A percentile compares a stretch with the other conserved stretches of the same genome.
phyloP scores from a whole-genome alignment of 2,888 invertebrate species.

The Pantelozetes paolii region DNA sequence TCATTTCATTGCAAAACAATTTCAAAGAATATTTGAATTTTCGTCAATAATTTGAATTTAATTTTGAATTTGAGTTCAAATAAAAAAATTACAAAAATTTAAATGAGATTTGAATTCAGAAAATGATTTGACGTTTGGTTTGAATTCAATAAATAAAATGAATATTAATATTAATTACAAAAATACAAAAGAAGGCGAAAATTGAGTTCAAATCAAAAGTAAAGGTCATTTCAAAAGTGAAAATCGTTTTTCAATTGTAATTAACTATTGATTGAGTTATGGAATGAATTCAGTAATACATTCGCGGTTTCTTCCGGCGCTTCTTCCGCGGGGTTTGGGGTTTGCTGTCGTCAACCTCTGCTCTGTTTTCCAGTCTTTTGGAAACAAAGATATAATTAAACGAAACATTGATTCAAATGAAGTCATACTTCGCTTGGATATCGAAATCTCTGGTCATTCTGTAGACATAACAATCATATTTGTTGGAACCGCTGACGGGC shows the following conservation, averaged over 20 bases:
- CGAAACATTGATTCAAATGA: not conserved
- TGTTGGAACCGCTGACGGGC: not conserved
- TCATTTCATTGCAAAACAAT: too few relatives aligned
- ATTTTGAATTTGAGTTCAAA: too few relatives aligned
- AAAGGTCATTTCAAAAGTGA: too few relatives aligned
- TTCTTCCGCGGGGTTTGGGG: not conserved
- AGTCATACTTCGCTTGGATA: not conserved
- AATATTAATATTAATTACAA: too few relatives aligned
- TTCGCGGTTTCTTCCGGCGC: not conserved
- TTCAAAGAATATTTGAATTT: too few relatives aligned
- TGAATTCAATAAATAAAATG: too few relatives aligned
- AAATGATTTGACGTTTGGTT: not conserved
- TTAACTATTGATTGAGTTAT: not conserved
- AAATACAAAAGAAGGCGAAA: too few relatives aligned
- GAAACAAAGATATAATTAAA: not conserved
- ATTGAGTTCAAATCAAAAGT: too few relatives aligned
- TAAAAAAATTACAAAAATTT: too few relatives aligned
- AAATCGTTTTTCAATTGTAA: too few relatives aligned
- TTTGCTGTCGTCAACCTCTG: not conserved
- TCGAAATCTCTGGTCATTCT: constrained; percentile 11
- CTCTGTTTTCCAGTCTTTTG: not conserved
- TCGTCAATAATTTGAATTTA: too few relatives aligned
- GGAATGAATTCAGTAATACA: not conserved
- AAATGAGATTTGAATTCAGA: too few relatives aligned
- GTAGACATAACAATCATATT: constrained; percentile 33